phyloP scores from a whole-genome alignment of 2,797 vertebrate species.

The Liparis tanakae region DNA sequence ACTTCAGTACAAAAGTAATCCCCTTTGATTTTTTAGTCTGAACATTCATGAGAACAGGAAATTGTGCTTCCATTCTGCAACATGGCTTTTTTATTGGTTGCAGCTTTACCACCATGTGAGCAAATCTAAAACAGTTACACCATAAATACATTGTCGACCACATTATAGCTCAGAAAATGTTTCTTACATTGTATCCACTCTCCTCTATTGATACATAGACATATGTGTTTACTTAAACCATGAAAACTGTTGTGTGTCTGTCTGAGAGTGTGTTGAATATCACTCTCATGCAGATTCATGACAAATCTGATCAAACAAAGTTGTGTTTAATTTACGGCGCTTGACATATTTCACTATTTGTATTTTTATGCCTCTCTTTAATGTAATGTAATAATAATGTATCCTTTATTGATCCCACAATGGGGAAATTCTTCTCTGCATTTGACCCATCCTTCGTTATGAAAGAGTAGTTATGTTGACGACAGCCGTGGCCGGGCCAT shows the following conservation, averaged over 20 bases:
- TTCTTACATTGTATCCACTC: background rate
- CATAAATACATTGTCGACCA: background rate
- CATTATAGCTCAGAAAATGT: background rate
- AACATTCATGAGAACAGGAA: background rate
- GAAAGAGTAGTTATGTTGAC: too few species aligned
- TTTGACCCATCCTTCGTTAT: too few species aligned
- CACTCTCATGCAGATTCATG: background rate
- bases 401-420: too few species aligned
- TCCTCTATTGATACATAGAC: background rate
- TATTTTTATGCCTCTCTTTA: background rate
- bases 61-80: too few species aligned
- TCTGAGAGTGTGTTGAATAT: background rate
- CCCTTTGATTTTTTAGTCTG: background rate
- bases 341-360: background rate
- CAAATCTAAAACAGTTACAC: background rate
- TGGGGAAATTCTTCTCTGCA: too few species aligned
- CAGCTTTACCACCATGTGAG: background rate
- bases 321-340: background rate
- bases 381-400: too few species aligned
- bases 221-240: background rate
- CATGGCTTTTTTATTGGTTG: too few species aligned
- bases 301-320: background rate
- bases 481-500: too few species aligned
- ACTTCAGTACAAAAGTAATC: background rate
- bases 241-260: background rate